A percentile compares a stretch with the other conserved stretches of the same genome.
Evolutionary conservation across 2,113 vertebrate genomes (phyloP).

Genomic region (Herpetotheres cachinnans): DNA sequence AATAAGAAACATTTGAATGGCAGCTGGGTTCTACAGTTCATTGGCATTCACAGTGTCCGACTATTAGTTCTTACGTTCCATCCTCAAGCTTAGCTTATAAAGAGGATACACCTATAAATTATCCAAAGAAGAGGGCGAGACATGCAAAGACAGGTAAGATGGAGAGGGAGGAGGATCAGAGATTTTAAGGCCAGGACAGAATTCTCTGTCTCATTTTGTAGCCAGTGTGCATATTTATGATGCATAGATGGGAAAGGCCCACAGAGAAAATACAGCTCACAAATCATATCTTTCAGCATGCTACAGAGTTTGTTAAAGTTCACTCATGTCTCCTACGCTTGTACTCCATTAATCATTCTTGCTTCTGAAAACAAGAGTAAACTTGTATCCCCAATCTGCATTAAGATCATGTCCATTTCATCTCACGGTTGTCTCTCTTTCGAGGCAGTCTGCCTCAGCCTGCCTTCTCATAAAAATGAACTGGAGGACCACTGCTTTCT

Average conservation of each 20-base stretch:
- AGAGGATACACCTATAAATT: not conserved
- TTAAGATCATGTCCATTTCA: not conserved
- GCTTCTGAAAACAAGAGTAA: not conserved
- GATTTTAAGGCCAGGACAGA: not conserved
- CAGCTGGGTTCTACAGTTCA: not conserved
- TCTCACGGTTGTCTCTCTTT: not conserved
- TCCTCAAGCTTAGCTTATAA: not conserved
- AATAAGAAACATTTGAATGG: not conserved
- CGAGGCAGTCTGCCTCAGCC: not conserved
- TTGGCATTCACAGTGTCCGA: not conserved
- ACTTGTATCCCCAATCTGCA: not conserved
- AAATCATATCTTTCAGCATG: not conserved
- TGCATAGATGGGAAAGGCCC: not conserved
- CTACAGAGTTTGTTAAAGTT: constrained; percentile 14
- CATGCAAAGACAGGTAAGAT: not conserved
- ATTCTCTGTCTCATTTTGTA: not conserved
- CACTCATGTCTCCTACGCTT: not conserved
- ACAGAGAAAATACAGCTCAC: not conserved
- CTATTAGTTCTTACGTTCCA: not conserved
- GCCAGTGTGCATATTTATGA: not conserved
- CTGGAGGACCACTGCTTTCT: not conserved
- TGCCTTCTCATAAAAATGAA: not conserved
- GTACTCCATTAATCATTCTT: constrained; percentile 41
- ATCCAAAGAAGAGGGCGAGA: not conserved
- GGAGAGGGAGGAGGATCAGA: not conserved